phyloP scores from a whole-genome alignment of 2,113 vertebrate genomes.

The Pelodiscus sinensis region DNA sequence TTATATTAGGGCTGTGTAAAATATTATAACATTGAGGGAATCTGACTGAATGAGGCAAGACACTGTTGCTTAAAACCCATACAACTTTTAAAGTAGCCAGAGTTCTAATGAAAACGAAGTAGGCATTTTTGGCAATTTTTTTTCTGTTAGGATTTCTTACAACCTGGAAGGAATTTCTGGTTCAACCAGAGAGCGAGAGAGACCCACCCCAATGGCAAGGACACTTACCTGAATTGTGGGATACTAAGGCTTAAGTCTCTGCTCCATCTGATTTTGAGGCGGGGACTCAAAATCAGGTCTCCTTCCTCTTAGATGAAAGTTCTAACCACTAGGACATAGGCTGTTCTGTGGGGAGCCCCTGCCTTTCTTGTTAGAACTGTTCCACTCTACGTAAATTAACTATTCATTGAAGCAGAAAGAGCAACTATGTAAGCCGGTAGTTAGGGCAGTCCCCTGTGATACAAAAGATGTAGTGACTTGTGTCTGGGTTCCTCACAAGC shows the following conservation, averaged over 20 bases:
- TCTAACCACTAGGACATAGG: neutral
- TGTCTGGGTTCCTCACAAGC: neutral
- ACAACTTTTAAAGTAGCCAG: neutral
- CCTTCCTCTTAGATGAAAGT: neutral
- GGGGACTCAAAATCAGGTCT: neutral
- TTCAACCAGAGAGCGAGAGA: neutral
- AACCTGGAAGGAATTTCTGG: neutral
- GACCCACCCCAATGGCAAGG: neutral
- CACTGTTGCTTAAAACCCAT: fast-evolving
- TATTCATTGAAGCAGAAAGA: neutral
- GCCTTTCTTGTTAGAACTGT: neutral
- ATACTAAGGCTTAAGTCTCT: neutral
- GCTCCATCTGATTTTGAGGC: neutral
- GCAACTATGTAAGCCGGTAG: neutral
- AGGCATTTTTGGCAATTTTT: neutral
- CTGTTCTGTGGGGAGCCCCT: neutral
- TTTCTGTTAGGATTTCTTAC: neutral
- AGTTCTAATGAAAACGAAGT: neutral
- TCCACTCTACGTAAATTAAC: neutral
- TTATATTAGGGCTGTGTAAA: neutral
- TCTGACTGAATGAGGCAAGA: neutral
- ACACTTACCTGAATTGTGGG: neutral
- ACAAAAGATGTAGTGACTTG: neutral
- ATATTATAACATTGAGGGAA: neutral
- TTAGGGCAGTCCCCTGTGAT: neutral